phyloP scores from a whole-genome alignment of 2,113 vertebrate genomes.

The Cariama cristata region DNA sequence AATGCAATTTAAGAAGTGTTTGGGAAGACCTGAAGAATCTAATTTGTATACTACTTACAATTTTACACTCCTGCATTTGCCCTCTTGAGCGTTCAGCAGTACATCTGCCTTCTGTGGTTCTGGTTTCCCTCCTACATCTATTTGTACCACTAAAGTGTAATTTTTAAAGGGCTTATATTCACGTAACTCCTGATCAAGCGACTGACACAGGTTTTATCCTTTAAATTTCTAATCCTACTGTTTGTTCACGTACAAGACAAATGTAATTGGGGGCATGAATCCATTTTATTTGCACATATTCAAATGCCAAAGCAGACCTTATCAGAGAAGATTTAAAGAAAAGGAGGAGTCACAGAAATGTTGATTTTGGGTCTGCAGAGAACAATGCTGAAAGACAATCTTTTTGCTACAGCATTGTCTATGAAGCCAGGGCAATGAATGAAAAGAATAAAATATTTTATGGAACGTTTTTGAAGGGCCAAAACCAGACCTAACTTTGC shows the following conservation, averaged over 20 bases:
- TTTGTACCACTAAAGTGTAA: background rate
- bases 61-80: background rate
- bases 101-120: background rate
- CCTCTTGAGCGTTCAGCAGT: background rate
- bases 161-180: background rate
- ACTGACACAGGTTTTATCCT: background rate
- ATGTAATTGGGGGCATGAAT: conserved; percentile 27
- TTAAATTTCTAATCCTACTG: conserved; percentile 16
- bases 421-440: background rate
- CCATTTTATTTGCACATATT: conserved; percentile 29
- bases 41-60: background rate
- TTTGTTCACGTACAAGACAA: background rate
- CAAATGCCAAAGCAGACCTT: conserved; percentile 3
- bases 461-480: background rate
- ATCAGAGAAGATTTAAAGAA: background rate
- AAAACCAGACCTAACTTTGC: background rate
- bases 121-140: background rate
- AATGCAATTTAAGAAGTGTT: background rate
- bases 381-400: background rate
- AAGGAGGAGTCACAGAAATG: background rate
- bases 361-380: background rate
- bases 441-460: background rate
- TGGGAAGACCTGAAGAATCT: background rate
- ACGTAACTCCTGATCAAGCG: background rate
- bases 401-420: background rate